These are phyloP conservation scores for Arothron firmamentum DNA, from an alignment of 2,113 vertebrate genomes.

Conservation along the genomic window DNA sequence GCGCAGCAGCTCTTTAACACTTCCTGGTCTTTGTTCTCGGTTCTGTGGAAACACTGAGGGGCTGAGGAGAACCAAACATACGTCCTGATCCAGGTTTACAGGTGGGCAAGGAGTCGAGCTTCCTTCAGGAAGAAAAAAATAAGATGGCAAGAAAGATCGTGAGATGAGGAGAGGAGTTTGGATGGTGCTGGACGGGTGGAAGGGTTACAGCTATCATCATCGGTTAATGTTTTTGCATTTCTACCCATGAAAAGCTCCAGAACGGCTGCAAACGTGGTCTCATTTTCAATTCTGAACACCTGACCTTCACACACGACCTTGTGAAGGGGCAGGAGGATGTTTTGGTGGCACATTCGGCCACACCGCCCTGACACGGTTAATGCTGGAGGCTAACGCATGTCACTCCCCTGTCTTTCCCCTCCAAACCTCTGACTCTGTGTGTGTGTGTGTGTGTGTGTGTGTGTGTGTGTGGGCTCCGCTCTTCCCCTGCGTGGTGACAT, in stretches of 20 bases:
- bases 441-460: constrained; percentile 14
- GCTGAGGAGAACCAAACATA: not conserved
- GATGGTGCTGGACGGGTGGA: too few relatives aligned
- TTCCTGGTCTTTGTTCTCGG: constrained; percentile 9
- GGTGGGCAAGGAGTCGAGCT: too few relatives aligned
- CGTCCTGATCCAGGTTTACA: too few relatives aligned
- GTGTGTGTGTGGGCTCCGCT: constrained; percentile 6
- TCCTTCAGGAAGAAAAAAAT: too few relatives aligned
- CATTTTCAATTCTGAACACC: constrained; percentile 35
- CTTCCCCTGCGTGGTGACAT: constrained; percentile 66
- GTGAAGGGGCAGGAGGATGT: constrained; percentile 19
- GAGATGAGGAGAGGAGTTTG: too few relatives aligned
- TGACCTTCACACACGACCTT: constrained; percentile 62
- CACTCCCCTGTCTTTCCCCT: not conserved
- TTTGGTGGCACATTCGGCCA: constrained; percentile 12
- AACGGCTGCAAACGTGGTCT: not conserved
- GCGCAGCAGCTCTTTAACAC: constrained; percentile 5
- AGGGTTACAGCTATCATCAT: too few relatives aligned
- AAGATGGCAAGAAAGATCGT: too few relatives aligned
- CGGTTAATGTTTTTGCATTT: not conserved
- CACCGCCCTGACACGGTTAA: not conserved
- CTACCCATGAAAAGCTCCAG: not conserved
- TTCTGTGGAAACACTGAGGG: not conserved
- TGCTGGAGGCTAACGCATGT: constrained; percentile 15
- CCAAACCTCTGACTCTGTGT: constrained; percentile 1